A percentile compares a stretch with the other conserved stretches of the same genome.
phyloP scores from a whole-genome alignment of 92 coral and sea anemone genomes.

The Phenganax stokvisi region DNA sequence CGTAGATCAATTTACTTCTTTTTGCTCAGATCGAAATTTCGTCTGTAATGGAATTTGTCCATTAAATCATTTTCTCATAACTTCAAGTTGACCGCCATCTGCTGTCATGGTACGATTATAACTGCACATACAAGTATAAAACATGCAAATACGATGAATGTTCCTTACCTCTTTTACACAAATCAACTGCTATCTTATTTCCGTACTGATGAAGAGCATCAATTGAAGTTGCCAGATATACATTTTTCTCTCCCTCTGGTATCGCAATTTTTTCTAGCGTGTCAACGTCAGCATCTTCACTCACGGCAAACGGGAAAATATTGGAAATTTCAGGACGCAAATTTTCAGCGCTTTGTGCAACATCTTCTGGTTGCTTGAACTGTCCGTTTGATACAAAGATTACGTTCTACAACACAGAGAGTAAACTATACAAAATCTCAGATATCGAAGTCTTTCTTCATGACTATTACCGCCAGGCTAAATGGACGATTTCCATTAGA shows the following conservation, averaged over 20 bases:
- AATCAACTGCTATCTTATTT: constrained; percentile 27
- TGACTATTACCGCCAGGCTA: too few relatives aligned
- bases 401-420: constrained; percentile 1
- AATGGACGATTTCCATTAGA: background rate
- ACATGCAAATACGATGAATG: background rate
- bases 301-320: constrained; percentile 63
- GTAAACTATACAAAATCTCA: background rate
- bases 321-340: constrained; percentile 42
- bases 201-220: constrained; percentile 45
- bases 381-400: constrained; percentile 24
- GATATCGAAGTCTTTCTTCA: background rate
- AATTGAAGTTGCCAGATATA: constrained; percentile 73
- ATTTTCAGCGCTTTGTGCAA: background rate
- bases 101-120: background rate
- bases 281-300: constrained; percentile 56
- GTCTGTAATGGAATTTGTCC: background rate
- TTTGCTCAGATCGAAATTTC: background rate
- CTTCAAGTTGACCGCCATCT: background rate
- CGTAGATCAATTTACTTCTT: too few relatives aligned
- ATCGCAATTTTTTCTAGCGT: constrained; percentile 58
- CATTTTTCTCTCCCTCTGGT: constrained; percentile 68
- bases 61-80: background rate
- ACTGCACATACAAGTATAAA: background rate
- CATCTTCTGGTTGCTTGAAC: constrained; percentile 5
- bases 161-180: constrained; percentile 18